phyloP scores from a whole-genome alignment of 2,888 invertebrate genomes.

The Gonocerus acuteangulatus region DNA sequence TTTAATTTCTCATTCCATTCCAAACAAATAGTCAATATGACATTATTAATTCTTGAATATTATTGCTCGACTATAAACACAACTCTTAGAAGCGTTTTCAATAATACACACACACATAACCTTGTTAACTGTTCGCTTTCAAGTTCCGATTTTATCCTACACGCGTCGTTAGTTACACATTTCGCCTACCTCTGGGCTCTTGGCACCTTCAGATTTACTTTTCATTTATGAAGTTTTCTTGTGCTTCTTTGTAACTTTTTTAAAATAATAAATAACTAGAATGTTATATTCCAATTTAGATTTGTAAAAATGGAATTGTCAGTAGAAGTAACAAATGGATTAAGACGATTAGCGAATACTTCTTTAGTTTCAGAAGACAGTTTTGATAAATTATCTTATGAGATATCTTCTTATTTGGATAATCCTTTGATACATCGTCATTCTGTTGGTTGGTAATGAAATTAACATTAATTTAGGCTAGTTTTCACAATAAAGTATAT shows the following conservation, averaged over 20 bases:
- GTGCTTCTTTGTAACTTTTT: neutral
- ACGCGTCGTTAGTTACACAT: slow-evolving; percentile 24
- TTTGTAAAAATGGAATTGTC: slow-evolving; percentile 25
- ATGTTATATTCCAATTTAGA: neutral
- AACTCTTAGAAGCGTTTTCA: slow-evolving; percentile 31
- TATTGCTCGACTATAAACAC: slow-evolving; percentile 6
- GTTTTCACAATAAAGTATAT: neutral
- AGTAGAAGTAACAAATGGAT: slow-evolving; percentile 26
- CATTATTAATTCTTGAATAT: neutral
- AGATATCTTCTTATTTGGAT: slow-evolving; percentile 19
- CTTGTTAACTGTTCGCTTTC: slow-evolving; percentile 29
- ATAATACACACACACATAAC: slow-evolving; percentile 31
- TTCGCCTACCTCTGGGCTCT: neutral
- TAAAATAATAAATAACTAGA: neutral
- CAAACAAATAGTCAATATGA: neutral
- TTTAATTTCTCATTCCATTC: neutral
- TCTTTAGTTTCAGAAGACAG: slow-evolving; percentile 27
- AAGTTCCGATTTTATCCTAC: slow-evolving; percentile 22
- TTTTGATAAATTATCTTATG: slow-evolving; percentile 22
- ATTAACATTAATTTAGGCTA: neutral
- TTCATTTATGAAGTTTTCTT: neutral
- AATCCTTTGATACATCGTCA: slow-evolving; percentile 9
- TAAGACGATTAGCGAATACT: slow-evolving; percentile 25
- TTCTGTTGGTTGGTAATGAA: slow-evolving; percentile 12
- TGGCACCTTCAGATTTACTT: too few relatives aligned